Evolutionary conservation across 2,888 invertebrate species (phyloP).

Genomic region (Tolmerus cingulatus): DNA sequence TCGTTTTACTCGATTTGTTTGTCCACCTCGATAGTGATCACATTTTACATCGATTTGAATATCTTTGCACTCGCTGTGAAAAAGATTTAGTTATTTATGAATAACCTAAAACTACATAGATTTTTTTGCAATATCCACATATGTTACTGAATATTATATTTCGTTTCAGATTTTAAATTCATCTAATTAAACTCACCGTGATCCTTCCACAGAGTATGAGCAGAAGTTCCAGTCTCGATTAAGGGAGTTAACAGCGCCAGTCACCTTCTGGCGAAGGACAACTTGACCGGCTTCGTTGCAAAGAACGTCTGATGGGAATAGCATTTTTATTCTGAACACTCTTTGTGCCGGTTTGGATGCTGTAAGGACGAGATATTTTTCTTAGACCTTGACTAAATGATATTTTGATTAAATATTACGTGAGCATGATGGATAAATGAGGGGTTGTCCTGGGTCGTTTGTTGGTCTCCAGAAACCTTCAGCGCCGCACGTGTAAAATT

Average conservation of each 20-base stretch:
- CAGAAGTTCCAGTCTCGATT: conserved; percentile 98
- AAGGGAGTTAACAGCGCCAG: conserved; percentile 86
- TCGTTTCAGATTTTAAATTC: background rate
- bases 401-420: conserved; percentile 66
- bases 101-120: too few species aligned
- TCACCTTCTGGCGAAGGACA: conserved; percentile 87
- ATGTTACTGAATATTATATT: too few species aligned
- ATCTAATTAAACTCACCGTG: conserved; percentile 57
- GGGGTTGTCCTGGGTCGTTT: conserved; percentile 76
- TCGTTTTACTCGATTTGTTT: conserved; percentile 71
- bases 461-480: conserved; percentile 98
- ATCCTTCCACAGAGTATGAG: conserved; percentile 84
- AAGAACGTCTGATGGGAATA: conserved; percentile 95
- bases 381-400: background rate
- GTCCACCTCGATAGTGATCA: conserved; percentile 72
- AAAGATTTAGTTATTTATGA: conserved; percentile 64
- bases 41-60: conserved; percentile 91
- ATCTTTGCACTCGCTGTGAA: conserved; percentile 81
- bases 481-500: conserved; percentile 97
- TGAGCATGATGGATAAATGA: conserved; percentile 92
- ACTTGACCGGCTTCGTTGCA: conserved; percentile 96
- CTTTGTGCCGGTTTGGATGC: conserved; percentile 91
- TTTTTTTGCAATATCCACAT: too few species aligned
- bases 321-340: conserved; percentile 91
- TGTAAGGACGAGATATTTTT: conserved; percentile 56